Evolutionary conservation across 2,113 vertebrate genomes (phyloP).

Genomic region (Setophaga petechia): DNA sequence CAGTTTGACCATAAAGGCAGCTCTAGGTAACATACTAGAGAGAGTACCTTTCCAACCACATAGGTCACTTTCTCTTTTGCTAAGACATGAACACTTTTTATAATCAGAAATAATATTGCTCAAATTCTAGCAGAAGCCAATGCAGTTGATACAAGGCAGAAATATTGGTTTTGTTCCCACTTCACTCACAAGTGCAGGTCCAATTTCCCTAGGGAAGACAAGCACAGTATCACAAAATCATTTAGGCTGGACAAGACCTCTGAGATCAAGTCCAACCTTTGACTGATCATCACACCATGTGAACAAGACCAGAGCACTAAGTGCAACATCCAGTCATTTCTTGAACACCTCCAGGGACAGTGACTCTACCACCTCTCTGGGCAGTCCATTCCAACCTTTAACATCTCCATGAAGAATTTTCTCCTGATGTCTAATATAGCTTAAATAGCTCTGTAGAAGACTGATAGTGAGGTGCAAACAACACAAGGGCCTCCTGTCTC

Average conservation of each 20-base stretch:
- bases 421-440: not conserved
- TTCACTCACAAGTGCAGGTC: not conserved
- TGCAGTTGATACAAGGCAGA: not conserved
- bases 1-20: not conserved
- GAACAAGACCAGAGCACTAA: not conserved
- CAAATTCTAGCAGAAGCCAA: not conserved
- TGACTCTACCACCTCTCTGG: not conserved
- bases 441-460: not conserved
- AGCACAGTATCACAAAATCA: not conserved
- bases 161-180: not conserved
- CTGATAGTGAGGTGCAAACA: not conserved
- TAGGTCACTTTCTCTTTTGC: not conserved
- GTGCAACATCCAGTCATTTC: not conserved
- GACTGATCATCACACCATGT: not conserved
- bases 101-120: not conserved
- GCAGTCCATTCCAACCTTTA: rapidly evolving
- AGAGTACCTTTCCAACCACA: not conserved
- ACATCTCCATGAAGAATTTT: not conserved
- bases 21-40: not conserved
- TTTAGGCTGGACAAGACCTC: not conserved
- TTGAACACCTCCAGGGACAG: not conserved
- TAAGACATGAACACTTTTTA: not conserved
- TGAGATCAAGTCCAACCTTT: not conserved
- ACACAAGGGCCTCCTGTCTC: not conserved
- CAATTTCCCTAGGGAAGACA: not conserved